phyloP scores from a whole-genome alignment of 2,888 invertebrate genomes.

The Leucoma salicis region DNA sequence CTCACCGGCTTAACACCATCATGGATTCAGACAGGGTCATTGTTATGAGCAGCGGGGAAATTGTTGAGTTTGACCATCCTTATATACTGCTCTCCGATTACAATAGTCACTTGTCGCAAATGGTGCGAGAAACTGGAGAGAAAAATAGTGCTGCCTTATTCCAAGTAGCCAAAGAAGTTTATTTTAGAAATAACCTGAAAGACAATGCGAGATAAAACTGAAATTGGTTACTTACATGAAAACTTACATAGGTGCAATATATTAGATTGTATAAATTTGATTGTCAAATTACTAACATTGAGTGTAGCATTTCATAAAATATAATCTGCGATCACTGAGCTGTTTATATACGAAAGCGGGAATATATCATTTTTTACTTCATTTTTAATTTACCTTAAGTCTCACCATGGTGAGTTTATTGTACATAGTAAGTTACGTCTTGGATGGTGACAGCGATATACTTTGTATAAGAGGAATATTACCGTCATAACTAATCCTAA shows the following conservation, averaged over 20 bases:
- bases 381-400: background rate
- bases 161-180: conserved; percentile 72
- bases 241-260: no score
- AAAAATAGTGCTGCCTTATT: conserved; percentile 74
- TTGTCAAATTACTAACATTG: no score
- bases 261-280: no score
- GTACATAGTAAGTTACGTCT: conserved; percentile 29
- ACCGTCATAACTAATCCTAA: conserved; percentile 37
- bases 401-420: background rate
- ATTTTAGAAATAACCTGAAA: conserved; percentile 58
- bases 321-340: no score
- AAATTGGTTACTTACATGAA: background rate
- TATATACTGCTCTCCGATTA: conserved; percentile 77
- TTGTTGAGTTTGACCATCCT: conserved; percentile 86
- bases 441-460: conserved; percentile 45
- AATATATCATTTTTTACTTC: background rate
- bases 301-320: no score
- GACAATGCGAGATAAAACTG: conserved; percentile 48
- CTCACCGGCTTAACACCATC: conserved; percentile 95
- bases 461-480: conserved; percentile 40
- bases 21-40: conserved; percentile 93
- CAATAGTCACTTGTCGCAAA: conserved; percentile 76
- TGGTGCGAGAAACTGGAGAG: conserved; percentile 84
- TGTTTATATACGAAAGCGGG: no score
- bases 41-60: conserved; percentile 83